Evolutionary conservation across 2,888 invertebrate genomes (phyloP), one percentile per base, ranked within the genome.

Genomic region (Leptura quadrifasciata): DNA sequence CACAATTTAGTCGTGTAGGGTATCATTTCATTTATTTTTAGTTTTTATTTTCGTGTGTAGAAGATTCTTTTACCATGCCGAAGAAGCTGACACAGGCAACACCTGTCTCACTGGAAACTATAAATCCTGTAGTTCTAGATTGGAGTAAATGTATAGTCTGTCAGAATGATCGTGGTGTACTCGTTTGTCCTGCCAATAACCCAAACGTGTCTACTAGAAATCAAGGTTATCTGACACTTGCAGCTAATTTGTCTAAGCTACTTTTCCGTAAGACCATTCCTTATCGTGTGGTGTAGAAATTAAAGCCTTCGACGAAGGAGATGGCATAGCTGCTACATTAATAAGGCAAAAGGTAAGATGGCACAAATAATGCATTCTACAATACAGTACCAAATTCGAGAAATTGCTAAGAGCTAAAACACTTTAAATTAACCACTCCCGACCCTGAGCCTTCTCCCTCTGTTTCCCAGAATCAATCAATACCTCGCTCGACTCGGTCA

Each of bases 111-210:
- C 52, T 52, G 52, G 52, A 52, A 52, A 52, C 52, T 9, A 9
- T 52, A 52, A 52, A 6, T 3, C 3, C 3, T 52, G 52, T 52
- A 27, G 27, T 27, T 12, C 17, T 9, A 52, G 52, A 52, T 52
- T 52, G 52, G 52, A 52, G 52, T 52, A 52, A 52, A 52, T 52
- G 52, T 52, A 52, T 52, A 4, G 17, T 52, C 17, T 52, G 52
- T 12, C 52, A 52, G 52, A 52, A 52, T 52, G 52, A 52, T 12
- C 6, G 52, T 52, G 52, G 52, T 52, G 52, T 52, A 52, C 52
- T 52, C 10, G 52, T 52, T 52, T 52, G 52, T 52, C 10, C 52
- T 6, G 52, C 52, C 52, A 52, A 52, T 52, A 52, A 52, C 52
- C 52, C 15, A 52, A 52, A 52, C 52, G 10, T 17, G 52, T 52